Percentiles rank a stretch among this genome's conserved stretches.
Evolutionary conservation across 2,888 invertebrate genomes (phyloP).

Genomic region (Noctua pronuba): DNA sequence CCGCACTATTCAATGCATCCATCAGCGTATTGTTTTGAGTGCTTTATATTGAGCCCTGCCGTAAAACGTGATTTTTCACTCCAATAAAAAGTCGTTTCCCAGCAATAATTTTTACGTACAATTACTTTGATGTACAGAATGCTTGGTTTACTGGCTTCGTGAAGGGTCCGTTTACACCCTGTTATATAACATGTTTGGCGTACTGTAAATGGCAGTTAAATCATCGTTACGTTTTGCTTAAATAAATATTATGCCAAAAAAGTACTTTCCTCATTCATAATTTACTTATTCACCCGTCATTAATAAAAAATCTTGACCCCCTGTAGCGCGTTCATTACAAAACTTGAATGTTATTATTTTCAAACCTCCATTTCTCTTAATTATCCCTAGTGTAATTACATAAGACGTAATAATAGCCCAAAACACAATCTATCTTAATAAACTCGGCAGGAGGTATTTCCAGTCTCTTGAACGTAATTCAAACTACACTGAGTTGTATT

Average conservation of each 20-base stretch:
- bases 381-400: slow-evolving; percentile 53
- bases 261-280: not conserved
- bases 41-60: too few relatives aligned
- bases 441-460: slow-evolving; percentile 42
- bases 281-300: not conserved
- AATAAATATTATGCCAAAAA: not conserved
- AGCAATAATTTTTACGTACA: too few relatives aligned
- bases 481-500: slow-evolving; percentile 27
- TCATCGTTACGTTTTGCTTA: not conserved
- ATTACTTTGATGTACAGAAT: too few relatives aligned
- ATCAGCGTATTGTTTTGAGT: too few relatives aligned
- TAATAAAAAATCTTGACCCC: not conserved
- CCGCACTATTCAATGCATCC: too few relatives aligned
- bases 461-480: slow-evolving; percentile 42
- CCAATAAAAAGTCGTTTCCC: too few relatives aligned
- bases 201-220: not conserved
- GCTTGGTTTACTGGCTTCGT: too few relatives aligned
- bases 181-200: too few relatives aligned
- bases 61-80: too few relatives aligned
- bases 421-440: slow-evolving; percentile 62
- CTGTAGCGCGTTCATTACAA: slow-evolving; percentile 29
- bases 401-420: slow-evolving; percentile 43
- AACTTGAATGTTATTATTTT: slow-evolving; percentile 46
- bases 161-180: too few relatives aligned
- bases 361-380: slow-evolving; percentile 52